Percentiles rank a stretch among this genome's conserved stretches.
These are phyloP conservation scores for Pachliopta kotzebuea DNA, from an alignment of 2,888 invertebrate genomes.

Conservation along the genomic window DNA sequence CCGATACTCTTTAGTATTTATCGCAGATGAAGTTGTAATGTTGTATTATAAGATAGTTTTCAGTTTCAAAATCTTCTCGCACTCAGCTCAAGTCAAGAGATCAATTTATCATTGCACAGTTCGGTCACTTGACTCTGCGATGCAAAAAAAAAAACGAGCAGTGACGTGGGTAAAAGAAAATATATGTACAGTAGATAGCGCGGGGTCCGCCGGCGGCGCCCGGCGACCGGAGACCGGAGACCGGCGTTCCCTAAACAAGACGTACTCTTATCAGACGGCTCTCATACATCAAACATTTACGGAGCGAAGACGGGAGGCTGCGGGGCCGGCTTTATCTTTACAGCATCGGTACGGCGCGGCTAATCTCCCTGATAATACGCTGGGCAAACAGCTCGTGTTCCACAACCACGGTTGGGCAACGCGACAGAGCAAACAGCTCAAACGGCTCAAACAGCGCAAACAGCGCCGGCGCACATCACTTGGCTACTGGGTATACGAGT, in stretches of 20 bases:
- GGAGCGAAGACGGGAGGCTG: constrained; percentile 48
- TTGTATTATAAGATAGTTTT: too few species aligned
- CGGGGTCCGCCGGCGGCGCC: constrained; percentile 9
- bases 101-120: too few species aligned
- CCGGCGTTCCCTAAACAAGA: constrained; percentile 29
- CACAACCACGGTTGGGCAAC: constrained; percentile 12
- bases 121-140: too few species aligned
- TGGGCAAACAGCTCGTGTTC: background rate
- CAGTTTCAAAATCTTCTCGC: too few species aligned
- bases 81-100: too few species aligned
- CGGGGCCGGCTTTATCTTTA: constrained; percentile 48
- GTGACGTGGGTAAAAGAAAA: constrained; percentile 21
- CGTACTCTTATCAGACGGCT: constrained; percentile 34
- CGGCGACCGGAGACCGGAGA: too few species aligned
- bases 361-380: constrained; percentile 42
- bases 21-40: too few species aligned
- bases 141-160: too few species aligned
- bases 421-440: constrained; percentile 18
- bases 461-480: constrained; percentile 17
- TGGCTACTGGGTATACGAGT: constrained; percentile 15
- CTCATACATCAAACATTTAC: constrained; percentile 49
- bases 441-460: constrained; percentile 23
- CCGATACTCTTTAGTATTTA: too few species aligned
- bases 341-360: constrained; percentile 44
- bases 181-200: too few species aligned